These are phyloP conservation scores for Microcaecilia unicolor DNA, from an alignment of 2,797 vertebrate species.

Conservation along the genomic window DNA sequence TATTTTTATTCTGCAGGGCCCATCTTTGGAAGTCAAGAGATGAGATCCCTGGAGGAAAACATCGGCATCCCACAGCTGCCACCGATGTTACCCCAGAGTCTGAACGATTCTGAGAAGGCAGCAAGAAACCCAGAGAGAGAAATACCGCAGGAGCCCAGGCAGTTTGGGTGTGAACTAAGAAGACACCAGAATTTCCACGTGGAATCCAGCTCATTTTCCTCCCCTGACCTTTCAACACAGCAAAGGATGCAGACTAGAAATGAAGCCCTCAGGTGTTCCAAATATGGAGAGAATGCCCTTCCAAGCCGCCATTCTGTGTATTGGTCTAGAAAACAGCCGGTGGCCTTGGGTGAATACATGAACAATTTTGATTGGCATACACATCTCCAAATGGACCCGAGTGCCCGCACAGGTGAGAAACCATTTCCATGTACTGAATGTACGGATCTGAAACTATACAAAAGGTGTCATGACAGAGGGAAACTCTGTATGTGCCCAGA, in stretches of 20 bases:
- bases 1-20: too few species aligned
- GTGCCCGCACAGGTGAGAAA: neutral
- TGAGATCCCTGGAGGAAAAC: too few species aligned
- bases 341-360: neutral
- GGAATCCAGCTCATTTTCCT: neutral
- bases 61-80: too few species aligned
- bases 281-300: neutral
- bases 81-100: neutral
- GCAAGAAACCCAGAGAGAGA: neutral
- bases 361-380: neutral
- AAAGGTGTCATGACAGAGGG: neutral
- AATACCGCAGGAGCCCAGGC: neutral
- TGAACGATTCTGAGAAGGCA: neutral
- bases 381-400: neutral
- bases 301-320: too few species aligned
- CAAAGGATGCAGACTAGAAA: neutral
- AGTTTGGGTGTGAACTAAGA: too few species aligned
- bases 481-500: too few species aligned
- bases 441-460: neutral
- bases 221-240: neutral
- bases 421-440: neutral
- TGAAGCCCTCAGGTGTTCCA: neutral
- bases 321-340: neutral
- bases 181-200: too few species aligned
- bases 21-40: too few species aligned